Evolutionary conservation across 1,140 invertebrate genomes (phyloP).

Genomic region (Goniozus legneri): DNA sequence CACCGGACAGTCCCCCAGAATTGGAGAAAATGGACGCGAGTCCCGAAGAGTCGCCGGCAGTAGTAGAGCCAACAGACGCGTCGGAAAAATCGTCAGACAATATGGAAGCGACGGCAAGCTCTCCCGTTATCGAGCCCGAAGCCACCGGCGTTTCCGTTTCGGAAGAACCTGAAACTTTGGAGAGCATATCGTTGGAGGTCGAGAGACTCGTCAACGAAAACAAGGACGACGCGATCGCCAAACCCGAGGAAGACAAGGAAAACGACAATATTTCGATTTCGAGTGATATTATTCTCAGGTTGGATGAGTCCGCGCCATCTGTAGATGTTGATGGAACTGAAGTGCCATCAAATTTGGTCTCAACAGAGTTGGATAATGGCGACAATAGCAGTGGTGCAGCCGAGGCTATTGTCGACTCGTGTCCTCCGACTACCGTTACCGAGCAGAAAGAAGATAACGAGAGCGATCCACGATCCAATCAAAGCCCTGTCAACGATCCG

Average conservation of each 20-base stretch:
- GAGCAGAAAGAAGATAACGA: too few species aligned
- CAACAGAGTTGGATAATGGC: too few species aligned
- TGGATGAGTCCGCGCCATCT: too few species aligned
- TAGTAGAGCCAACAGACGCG: background rate
- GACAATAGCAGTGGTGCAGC: too few species aligned
- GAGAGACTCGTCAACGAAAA: slow-evolving; percentile 32
- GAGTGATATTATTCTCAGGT: background rate
- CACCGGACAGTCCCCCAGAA: background rate
- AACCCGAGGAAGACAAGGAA: slow-evolving; percentile 2
- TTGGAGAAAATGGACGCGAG: background rate
- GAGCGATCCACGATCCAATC: background rate
- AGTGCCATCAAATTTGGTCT: too few species aligned
- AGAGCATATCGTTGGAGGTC: slow-evolving; percentile 41
- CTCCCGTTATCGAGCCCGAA: background rate
- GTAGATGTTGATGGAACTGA: too few species aligned
- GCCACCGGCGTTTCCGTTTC: too few species aligned
- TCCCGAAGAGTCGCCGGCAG: slow-evolving; percentile 1
- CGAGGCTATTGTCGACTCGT: too few species aligned
- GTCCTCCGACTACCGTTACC: too few species aligned
- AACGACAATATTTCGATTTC: background rate
- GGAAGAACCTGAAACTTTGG: slow-evolving; percentile 38
- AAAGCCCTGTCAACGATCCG: too few species aligned
- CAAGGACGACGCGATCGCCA: background rate
- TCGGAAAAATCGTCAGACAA: background rate
- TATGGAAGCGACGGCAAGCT: background rate